Evolutionary conservation across 2,888 invertebrate species (phyloP).

Genomic region (Agrypnus murinus): DNA sequence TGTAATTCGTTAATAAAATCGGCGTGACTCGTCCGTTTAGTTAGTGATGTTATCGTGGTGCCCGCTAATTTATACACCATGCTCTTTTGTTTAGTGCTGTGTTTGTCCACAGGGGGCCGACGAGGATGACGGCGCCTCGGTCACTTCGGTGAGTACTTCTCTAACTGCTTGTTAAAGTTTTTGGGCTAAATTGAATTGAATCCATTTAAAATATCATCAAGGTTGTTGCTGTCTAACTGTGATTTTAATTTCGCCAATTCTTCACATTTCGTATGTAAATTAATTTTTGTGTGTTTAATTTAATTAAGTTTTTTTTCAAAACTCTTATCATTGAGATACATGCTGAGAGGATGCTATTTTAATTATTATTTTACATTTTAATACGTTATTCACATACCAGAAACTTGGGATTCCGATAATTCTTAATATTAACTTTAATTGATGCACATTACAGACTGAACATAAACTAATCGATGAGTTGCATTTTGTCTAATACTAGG

Average conservation of each 20-base stretch:
- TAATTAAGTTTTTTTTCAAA: conserved; percentile 1
- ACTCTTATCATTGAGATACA: not conserved
- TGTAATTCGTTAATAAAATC: conserved; percentile 69
- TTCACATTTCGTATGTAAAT: conserved; percentile 27
- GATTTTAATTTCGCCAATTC: conserved; percentile 28
- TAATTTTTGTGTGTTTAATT: conserved; percentile 17
- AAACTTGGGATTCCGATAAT: too few relatives aligned
- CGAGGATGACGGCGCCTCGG: conserved; percentile 83
- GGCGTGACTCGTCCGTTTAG: conserved; percentile 70
- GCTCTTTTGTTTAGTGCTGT: conserved; percentile 70
- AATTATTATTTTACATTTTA: not conserved
- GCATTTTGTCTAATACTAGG: too few relatives aligned
- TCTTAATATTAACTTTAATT: too few relatives aligned
- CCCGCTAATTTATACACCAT: conserved; percentile 70
- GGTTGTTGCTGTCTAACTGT: conserved; percentile 33
- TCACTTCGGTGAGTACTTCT: conserved; percentile 80
- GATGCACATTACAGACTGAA: too few relatives aligned
- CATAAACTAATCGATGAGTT: too few relatives aligned
- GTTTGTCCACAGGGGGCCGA: conserved; percentile 79
- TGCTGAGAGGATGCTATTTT: not conserved
- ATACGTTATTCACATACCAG: not conserved
- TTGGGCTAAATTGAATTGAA: conserved; percentile 48
- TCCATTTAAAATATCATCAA: conserved; percentile 36
- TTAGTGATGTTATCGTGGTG: conserved; percentile 68
- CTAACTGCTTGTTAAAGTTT: conserved; percentile 54